Percentiles rank a stretch among this genome's conserved stretches.
Evolutionary conservation across 2,113 vertebrate species (phyloP).

Genomic region (Crypturellus undulatus): DNA sequence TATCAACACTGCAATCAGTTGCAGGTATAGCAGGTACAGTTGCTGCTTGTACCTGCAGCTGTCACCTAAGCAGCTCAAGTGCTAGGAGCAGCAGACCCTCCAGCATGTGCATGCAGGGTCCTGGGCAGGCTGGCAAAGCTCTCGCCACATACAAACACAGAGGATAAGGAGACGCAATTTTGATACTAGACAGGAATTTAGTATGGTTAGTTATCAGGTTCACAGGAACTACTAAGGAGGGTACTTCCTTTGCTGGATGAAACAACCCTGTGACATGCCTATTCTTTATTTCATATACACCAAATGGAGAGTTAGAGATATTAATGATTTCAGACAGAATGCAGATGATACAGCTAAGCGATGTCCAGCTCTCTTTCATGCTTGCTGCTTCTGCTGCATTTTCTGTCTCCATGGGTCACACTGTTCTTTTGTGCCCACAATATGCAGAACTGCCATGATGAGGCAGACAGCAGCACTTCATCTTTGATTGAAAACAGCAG

Average conservation of each 20-base stretch:
- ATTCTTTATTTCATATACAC: not conserved
- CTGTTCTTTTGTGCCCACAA: not conserved
- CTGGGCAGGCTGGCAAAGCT: not conserved
- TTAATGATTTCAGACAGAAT: conserved; percentile 49
- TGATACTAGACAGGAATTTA: not conserved
- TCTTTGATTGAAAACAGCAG: not conserved
- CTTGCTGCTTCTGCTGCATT: conserved; percentile 18
- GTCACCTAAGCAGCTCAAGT: not conserved
- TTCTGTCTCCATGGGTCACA: conserved; percentile 14
- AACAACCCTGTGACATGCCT: not conserved
- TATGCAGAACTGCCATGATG: not conserved
- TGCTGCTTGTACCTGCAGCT: not conserved
- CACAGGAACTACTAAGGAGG: not conserved
- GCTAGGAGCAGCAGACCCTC: not conserved
- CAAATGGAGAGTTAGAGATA: not conserved
- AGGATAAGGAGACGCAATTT: not conserved
- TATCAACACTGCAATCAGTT: not conserved
- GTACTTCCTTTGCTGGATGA: not conserved
- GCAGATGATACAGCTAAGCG: conserved; percentile 43
- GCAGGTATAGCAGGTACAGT: not conserved
- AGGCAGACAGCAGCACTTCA: not conserved
- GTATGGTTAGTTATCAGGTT: not conserved
- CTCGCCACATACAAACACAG: not conserved
- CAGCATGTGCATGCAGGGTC: fast-evolving
- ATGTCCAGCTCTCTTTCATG: conserved; percentile 56